Evolutionary conservation across 2,888 invertebrate genomes (phyloP).

Genomic region (Pseudanteris insignis): DNA sequence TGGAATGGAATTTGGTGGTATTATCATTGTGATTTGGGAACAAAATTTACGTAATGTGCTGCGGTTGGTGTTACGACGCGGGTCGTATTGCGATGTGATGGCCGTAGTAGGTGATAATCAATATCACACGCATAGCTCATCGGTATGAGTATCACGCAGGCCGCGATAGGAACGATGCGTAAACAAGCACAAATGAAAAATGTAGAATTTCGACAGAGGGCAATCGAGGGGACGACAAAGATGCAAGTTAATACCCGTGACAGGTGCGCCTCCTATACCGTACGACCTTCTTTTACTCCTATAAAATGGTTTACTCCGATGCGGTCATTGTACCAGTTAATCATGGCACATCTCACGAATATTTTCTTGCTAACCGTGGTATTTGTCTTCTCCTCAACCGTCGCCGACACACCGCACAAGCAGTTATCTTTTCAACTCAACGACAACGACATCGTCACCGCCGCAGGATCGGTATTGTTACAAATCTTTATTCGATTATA

Average conservation of each 20-base stretch:
- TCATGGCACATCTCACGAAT: constrained; percentile 48
- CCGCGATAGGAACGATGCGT: constrained; percentile 38
- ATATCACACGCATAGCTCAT: constrained; percentile 31
- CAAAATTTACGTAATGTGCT: too few relatives aligned
- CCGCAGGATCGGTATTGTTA: constrained; percentile 46
- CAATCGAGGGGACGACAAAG: neutral
- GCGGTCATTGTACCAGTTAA: constrained; percentile 32
- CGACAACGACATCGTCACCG: constrained; percentile 50
- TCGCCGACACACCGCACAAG: constrained; percentile 48
- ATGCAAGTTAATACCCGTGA: constrained; percentile 13
- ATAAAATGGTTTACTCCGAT: constrained; percentile 19
- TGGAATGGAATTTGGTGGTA: too few relatives aligned
- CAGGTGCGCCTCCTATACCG: constrained; percentile 19
- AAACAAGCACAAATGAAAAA: constrained; percentile 10
- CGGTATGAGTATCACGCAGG: constrained; percentile 30
- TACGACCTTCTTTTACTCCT: constrained; percentile 24
- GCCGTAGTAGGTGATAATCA: constrained; percentile 23
- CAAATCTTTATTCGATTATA: too few relatives aligned
- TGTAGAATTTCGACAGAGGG: neutral
- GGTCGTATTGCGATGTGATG: constrained; percentile 21
- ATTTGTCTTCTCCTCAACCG: constrained; percentile 32
- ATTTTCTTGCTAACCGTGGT: constrained; percentile 33
- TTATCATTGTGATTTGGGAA: too few relatives aligned
- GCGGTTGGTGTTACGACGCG: too few relatives aligned
- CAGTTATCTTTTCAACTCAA: constrained; percentile 49